Evolutionary conservation across 2,113 vertebrate genomes (phyloP).

Genomic region (Psammodynastes pulverulentus): DNA sequence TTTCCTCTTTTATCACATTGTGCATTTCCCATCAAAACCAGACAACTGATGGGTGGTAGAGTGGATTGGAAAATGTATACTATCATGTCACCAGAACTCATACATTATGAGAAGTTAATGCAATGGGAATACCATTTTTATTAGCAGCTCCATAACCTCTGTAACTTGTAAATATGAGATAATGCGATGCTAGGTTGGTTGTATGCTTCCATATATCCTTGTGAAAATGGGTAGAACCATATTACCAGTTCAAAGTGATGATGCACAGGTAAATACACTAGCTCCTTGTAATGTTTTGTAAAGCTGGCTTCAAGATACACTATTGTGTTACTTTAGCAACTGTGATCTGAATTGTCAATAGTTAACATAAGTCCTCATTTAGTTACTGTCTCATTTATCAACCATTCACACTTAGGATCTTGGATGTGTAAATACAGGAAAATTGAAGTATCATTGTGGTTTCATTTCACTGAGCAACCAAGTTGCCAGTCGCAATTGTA

Average conservation of each 20-base stretch:
- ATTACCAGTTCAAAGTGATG: not conserved
- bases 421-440: not conserved
- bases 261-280: accelerated
- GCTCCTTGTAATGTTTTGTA: not conserved
- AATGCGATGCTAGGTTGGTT: not conserved
- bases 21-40: not conserved
- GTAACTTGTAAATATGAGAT: not conserved
- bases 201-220: not conserved
- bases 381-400: not conserved
- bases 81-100: not conserved
- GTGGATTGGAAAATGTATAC: not conserved
- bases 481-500: not conserved
- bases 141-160: not conserved
- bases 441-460: not conserved
- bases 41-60: not conserved
- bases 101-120: not conserved
- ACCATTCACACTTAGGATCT: not conserved
- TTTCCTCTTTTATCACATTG: not conserved
- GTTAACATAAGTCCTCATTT: not conserved
- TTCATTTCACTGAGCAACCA: not conserved
- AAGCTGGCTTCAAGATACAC: not conserved
- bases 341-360: conserved; percentile 46
- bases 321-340: not conserved
- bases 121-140: not conserved
- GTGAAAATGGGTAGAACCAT: not conserved